phyloP scores from a whole-genome alignment of 2,888 invertebrate species.

The Volucella inflata region DNA sequence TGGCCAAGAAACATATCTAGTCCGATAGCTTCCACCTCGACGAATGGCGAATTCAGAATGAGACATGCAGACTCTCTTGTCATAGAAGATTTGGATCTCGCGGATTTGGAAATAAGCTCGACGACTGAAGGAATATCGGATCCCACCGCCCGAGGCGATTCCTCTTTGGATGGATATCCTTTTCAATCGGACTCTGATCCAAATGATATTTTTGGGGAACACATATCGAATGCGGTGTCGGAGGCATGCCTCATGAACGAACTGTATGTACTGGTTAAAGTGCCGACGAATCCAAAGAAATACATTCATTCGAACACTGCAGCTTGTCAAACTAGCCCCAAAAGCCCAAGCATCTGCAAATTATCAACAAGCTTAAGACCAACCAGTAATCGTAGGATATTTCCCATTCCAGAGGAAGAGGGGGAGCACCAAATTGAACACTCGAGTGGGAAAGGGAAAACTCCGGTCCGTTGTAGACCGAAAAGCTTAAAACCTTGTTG shows the following conservation, averaged over 20 bases:
- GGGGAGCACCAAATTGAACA: slow-evolving; percentile 15
- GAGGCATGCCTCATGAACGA: slow-evolving; percentile 81
- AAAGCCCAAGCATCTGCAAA: not conserved
- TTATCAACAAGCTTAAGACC: slow-evolving; percentile 13
- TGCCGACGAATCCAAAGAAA: slow-evolving; percentile 75
- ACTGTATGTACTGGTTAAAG: slow-evolving; percentile 81
- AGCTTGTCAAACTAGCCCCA: slow-evolving; percentile 20
- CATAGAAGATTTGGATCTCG: slow-evolving; percentile 63
- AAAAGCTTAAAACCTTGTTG: slow-evolving; percentile 29
- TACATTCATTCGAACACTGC: not conserved
- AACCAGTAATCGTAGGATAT: slow-evolving; percentile 53
- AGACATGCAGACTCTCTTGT: slow-evolving; percentile 15
- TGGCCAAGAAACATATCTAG: slow-evolving; percentile 10
- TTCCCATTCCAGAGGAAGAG: slow-evolving; percentile 71
- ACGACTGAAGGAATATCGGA: not conserved
- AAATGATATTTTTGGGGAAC: slow-evolving; percentile 78
- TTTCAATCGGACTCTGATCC: slow-evolving; percentile 78
- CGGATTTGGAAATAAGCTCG: slow-evolving; percentile 39
- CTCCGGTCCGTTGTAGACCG: not conserved
- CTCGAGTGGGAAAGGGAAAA: slow-evolving; percentile 15
- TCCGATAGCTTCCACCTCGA: not conserved
- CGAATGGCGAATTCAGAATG: not conserved
- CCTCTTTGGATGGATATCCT: not conserved
- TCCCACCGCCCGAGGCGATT: not conserved
- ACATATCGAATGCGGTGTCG: slow-evolving; percentile 77